phyloP scores from a whole-genome alignment of 2,888 invertebrate species.

The Sesia apiformis region DNA sequence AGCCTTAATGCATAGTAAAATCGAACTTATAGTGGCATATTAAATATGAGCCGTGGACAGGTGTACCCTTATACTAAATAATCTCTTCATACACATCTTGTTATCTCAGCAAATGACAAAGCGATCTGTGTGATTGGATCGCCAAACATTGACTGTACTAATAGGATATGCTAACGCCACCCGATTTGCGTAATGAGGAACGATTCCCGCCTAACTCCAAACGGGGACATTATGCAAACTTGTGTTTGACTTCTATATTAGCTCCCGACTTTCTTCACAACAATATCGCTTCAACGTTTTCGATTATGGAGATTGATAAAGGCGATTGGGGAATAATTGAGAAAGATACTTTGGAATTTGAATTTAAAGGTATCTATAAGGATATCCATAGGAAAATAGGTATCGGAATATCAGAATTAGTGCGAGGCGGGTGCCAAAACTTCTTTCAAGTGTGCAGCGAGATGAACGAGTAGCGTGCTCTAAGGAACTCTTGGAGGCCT shows the following conservation, averaged over 20 bases:
- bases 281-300: neutral
- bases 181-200: constrained; percentile 68
- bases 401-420: no score
- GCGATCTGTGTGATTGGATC: constrained; percentile 39
- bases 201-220: constrained; percentile 43
- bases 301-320: neutral
- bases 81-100: neutral
- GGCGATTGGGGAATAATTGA: neutral
- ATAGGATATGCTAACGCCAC: constrained; percentile 58
- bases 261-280: constrained; percentile 38
- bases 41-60: no score
- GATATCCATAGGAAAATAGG: no score
- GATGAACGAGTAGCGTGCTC: no score
- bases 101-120: neutral
- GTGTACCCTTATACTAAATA: neutral
- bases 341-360: neutral
- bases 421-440: no score
- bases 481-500: no score
- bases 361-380: no score
- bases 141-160: constrained; percentile 66
- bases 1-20: no score
- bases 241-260: constrained; percentile 61
- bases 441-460: no score
- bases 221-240: constrained; percentile 62
- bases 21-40: no score